Conservation (phyloP, 2,888 invertebrate species). For the Thymelicus lineola region DNA sequence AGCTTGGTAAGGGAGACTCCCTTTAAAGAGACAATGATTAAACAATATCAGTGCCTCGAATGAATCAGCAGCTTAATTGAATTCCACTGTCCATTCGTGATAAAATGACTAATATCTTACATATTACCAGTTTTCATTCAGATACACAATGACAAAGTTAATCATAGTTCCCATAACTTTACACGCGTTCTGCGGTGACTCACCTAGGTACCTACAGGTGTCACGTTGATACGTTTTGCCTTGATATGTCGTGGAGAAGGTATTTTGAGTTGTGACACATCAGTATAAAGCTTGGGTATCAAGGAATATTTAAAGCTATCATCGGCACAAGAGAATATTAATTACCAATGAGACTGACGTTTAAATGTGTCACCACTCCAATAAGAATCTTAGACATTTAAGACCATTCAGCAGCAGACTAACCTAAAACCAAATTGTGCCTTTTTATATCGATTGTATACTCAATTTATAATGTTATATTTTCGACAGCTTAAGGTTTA, state of each 20-base stretch:
- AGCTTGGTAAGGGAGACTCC: not conserved
- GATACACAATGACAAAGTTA: slow-evolving; percentile 4
- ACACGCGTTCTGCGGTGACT: not conserved
- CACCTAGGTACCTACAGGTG: not conserved
- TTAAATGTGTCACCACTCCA: no score
- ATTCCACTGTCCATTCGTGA: slow-evolving; percentile 16
- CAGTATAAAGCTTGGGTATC: no score
- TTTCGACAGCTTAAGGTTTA: no score
- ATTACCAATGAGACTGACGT: no score
- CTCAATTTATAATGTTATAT: no score
- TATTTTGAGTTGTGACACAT: not conserved
- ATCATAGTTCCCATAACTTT: not conserved
- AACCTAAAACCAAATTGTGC: no score
- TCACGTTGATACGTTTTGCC: not conserved
- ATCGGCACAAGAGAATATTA: no score
- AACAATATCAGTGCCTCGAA: not conserved
- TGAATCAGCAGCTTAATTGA: slow-evolving; percentile 2
- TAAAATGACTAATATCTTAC: slow-evolving; percentile 17
- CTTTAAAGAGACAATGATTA: not conserved
- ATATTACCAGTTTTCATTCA: slow-evolving; percentile 3
- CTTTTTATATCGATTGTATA: no score
- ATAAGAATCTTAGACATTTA: no score
- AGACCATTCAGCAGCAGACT: no score
- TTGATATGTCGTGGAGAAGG: not conserved
- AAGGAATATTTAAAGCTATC: no score